phyloP scores from a whole-genome alignment of 1,140 invertebrate species.

The Papilio glaucus region DNA sequence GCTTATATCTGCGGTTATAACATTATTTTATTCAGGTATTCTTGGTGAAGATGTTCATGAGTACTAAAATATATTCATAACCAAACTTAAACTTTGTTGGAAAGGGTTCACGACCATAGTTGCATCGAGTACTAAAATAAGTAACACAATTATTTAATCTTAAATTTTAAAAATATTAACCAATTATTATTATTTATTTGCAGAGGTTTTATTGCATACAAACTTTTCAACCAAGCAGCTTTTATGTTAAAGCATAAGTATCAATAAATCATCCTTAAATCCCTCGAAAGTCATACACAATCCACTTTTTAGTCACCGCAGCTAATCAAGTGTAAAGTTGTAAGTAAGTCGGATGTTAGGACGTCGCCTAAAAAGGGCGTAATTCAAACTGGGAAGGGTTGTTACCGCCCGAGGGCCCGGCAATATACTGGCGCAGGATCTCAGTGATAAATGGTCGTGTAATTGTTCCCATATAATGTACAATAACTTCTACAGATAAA shows the following conservation, averaged over 20 bases:
- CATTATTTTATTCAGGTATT: too few species aligned
- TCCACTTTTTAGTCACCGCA: slow-evolving; percentile 51
- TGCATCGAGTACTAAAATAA: too few species aligned
- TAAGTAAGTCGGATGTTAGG: slow-evolving; percentile 45
- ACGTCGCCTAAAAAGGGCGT: slow-evolving; percentile 51
- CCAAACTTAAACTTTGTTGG: too few species aligned
- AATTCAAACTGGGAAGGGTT: slow-evolving; percentile 61
- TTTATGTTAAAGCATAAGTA: slow-evolving; percentile 3
- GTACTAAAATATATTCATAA: too few species aligned
- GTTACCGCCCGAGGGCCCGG: slow-evolving; percentile 54
- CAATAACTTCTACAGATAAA: slow-evolving; percentile 69
- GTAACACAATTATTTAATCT: too few species aligned
- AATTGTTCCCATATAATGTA: slow-evolving; percentile 77
- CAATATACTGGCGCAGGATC: slow-evolving; percentile 58
- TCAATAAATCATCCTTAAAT: slow-evolving; percentile 28
- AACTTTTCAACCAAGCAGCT: neutral
- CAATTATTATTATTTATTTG: too few species aligned
- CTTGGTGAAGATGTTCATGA: too few species aligned
- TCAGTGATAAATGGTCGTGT: slow-evolving; percentile 69
- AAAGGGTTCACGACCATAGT: too few species aligned
- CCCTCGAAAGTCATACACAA: slow-evolving; percentile 36
- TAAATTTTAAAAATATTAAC: too few species aligned
- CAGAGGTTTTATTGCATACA: neutral
- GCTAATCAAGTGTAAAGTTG: slow-evolving; percentile 70
- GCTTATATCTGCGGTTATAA: too few species aligned